phyloP scores from a whole-genome alignment of 2,888 invertebrate species.

The Dryococelus australis region DNA sequence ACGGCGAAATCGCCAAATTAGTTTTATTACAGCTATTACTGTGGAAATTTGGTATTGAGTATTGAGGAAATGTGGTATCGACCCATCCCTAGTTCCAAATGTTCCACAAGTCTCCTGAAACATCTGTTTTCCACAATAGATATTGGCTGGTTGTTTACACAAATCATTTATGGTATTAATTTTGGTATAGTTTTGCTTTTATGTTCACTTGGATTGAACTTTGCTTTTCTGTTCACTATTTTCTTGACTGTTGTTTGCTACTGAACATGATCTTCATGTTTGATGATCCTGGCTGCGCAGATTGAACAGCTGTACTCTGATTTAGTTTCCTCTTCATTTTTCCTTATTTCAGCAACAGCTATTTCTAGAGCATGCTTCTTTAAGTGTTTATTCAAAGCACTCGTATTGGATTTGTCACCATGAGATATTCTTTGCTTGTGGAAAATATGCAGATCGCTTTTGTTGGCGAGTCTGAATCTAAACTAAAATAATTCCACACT shows the following conservation, averaged over 20 bases:
- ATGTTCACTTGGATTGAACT: neutral
- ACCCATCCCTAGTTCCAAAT: no score
- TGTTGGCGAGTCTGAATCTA: neutral
- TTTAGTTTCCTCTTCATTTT: neutral
- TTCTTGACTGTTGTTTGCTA: neutral
- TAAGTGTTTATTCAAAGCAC: neutral
- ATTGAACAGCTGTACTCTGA: neutral
- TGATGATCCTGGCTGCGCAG: neutral
- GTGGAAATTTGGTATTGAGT: no score
- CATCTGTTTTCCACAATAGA: neutral
- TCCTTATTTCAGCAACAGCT: neutral
- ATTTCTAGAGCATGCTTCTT: neutral
- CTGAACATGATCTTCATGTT: neutral
- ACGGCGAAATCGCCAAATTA: no score
- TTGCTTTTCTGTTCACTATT: neutral
- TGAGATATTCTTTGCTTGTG: neutral
- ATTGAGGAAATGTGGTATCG: no score
- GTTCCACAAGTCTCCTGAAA: neutral
- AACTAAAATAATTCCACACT: neutral
- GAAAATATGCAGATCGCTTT: neutral
- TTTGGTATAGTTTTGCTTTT: neutral
- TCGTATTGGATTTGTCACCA: neutral
- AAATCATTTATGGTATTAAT: neutral
- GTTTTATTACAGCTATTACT: no score
- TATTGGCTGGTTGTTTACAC: neutral